Percentiles rank a stretch among this genome's conserved stretches.
These are phyloP conservation scores for Megastigmus dorsalis DNA, from an alignment of 2,888 invertebrate genomes.

Conservation along the genomic window DNA sequence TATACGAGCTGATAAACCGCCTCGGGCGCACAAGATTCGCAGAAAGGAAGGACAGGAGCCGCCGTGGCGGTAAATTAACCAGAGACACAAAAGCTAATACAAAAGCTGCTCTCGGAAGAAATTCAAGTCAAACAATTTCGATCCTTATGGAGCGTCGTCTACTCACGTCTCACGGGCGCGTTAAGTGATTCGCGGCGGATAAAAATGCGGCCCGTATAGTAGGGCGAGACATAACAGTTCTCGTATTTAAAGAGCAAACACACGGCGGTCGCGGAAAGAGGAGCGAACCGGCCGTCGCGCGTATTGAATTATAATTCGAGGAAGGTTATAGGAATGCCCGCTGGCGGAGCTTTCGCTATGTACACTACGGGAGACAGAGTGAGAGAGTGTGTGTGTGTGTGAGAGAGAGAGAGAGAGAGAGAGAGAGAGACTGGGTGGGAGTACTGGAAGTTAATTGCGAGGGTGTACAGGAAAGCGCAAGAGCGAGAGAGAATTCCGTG, in stretches of 20 bases:
- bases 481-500: conserved; percentile 19
- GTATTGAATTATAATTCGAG: conserved; percentile 46
- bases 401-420: background rate
- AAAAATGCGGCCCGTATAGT: conserved; percentile 20
- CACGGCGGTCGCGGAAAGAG: no score
- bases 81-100: background rate
- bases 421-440: background rate
- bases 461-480: background rate
- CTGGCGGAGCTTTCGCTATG: no score
- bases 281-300: no score
- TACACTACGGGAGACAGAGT: background rate
- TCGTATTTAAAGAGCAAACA: conserved; percentile 43
- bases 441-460: conserved; percentile 15
- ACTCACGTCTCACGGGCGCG: background rate
- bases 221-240: conserved; percentile 31
- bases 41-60: no score
- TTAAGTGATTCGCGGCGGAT: background rate
- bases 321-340: conserved; percentile 55
- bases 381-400: no score
- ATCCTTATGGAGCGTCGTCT: no score
- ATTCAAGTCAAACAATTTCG: conserved; percentile 16
- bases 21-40: no score
- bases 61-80: background rate
- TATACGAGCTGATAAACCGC: no score
- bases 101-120: background rate